Conservation (phyloP, 30 jellyfish, hydroid and myxozoan genomes). For the Turritopsis dohrnii region DNA sequence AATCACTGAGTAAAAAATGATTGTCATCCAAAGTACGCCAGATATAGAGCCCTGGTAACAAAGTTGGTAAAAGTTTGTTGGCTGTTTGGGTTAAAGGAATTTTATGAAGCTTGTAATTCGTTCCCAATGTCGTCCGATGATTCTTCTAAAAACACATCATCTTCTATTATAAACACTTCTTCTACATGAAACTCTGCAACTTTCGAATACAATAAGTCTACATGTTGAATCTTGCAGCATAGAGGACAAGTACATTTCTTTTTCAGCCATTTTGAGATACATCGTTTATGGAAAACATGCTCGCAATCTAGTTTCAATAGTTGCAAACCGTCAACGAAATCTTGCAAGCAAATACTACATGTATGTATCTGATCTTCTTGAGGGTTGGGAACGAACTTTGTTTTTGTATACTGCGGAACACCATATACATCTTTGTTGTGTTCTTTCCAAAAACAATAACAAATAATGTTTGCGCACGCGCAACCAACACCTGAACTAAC, state of each 20-base stretch:
- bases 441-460: neutral
- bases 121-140: too few species aligned
- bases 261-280: neutral
- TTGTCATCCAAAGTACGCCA: too few species aligned
- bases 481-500: constrained; percentile 16
- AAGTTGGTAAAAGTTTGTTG: too few species aligned
- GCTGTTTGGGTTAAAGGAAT: too few species aligned
- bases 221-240: neutral
- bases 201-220: neutral
- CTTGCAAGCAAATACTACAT: neutral
- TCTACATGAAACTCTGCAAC: neutral
- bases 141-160: neutral
- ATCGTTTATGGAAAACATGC: neutral
- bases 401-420: neutral
- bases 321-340: neutral
- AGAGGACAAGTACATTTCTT: neutral
- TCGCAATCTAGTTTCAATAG: neutral
- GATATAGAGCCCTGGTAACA: too few species aligned
- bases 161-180: constrained; percentile 10
- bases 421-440: neutral
- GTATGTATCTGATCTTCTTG: neutral
- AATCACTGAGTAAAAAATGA: too few species aligned
- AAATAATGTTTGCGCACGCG: neutral
- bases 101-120: too few species aligned
- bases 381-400: neutral